These are phyloP conservation scores for Asteroscopus sphinx DNA, from an alignment of 2,888 invertebrate genomes.

Conservation along the genomic window DNA sequence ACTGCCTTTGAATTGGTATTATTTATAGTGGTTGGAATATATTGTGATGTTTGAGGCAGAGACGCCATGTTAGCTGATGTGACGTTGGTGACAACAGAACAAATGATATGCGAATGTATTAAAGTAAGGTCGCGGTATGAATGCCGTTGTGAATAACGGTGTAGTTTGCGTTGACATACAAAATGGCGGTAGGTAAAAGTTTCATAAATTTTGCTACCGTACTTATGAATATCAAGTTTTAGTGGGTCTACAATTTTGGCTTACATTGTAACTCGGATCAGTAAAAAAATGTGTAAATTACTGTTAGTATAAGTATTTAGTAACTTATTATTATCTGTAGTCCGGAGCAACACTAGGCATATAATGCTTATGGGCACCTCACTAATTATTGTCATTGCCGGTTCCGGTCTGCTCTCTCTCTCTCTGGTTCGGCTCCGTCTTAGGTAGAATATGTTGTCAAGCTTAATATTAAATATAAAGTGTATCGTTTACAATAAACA, in stretches of 20 bases:
- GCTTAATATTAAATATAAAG: too few species aligned
- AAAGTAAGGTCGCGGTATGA: slow-evolving; percentile 25
- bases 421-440: too few species aligned
- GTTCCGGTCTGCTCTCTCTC: too few species aligned
- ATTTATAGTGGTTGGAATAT: slow-evolving; percentile 40
- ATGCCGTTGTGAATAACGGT: slow-evolving; percentile 7
- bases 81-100: slow-evolving; percentile 22
- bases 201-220: neutral
- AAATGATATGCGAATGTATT: slow-evolving; percentile 16
- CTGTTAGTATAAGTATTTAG: too few species aligned
- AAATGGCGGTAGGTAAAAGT: neutral
- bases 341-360: too few species aligned
- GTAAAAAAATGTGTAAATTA: too few species aligned
- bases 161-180: slow-evolving; percentile 5
- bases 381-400: too few species aligned
- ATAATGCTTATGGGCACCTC: too few species aligned
- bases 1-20: slow-evolving; percentile 46
- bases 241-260: neutral
- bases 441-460: too few species aligned
- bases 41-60: slow-evolving; percentile 32
- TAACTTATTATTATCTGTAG: too few species aligned
- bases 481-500: too few species aligned
- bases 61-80: slow-evolving; percentile 32
- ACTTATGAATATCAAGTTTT: neutral
- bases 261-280: slow-evolving; percentile 10